Percentiles rank a stretch among this genome's conserved stretches.
Conservation (phyloP, 2,888 invertebrate species). For the Rhyacophila evoluta region DNA sequence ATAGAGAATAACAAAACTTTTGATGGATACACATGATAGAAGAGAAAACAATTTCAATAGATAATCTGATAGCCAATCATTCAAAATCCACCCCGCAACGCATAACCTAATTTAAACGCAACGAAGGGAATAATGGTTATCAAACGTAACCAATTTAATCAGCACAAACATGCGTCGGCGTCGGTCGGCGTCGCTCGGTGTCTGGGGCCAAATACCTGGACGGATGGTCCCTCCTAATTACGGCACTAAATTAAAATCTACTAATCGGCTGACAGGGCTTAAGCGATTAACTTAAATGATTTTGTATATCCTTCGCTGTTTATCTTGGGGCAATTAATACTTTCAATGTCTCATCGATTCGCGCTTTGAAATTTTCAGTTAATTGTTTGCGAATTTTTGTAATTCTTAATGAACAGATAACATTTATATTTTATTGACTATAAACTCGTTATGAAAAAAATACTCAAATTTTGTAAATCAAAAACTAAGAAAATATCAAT, state of each 20-base stretch:
- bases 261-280: neutral
- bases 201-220: neutral
- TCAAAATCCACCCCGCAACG: neutral
- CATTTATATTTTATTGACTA: too few relatives aligned
- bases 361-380: too few relatives aligned
- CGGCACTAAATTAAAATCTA: neutral
- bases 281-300: neutral
- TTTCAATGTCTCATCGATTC: too few relatives aligned
- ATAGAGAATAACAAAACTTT: neutral
- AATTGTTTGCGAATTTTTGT: too few relatives aligned
- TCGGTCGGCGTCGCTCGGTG: neutral
- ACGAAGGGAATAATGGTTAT: neutral
- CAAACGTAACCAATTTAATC: constrained; percentile 14
- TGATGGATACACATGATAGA: neutral
- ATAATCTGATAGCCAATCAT: neutral
- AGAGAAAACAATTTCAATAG: neutral
- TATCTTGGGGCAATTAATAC: neutral
- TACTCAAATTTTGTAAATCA: too few relatives aligned
- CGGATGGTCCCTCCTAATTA: neutral
- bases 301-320: neutral
- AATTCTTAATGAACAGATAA: too few relatives aligned
- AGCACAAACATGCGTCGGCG: neutral
- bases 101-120: neutral
- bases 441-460: too few relatives aligned
- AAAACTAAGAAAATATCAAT: too few relatives aligned